Percentiles rank a stretch among this genome's conserved stretches.
Conservation (phyloP, 2,113 vertebrate genomes). For the Ptilonorhynchus violaceus region DNA sequence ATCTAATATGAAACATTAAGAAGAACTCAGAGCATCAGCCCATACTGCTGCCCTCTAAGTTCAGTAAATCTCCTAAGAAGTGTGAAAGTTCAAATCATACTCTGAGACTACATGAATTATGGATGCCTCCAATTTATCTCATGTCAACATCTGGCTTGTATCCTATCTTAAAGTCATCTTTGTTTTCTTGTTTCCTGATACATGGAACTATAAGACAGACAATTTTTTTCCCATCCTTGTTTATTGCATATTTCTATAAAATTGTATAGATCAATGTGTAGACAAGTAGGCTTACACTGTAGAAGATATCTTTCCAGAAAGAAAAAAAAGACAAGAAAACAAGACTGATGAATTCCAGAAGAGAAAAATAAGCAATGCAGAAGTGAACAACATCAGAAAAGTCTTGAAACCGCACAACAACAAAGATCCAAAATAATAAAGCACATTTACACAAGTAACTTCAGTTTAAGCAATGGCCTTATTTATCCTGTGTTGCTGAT, state of each 20-base stretch:
- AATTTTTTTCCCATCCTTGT: not conserved
- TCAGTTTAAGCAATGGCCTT: not conserved
- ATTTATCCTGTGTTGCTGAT: not conserved
- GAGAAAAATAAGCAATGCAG: not conserved
- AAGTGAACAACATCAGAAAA: not conserved
- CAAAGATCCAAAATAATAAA: not conserved
- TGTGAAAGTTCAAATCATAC: not conserved
- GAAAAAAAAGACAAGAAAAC: not conserved
- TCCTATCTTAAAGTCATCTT: not conserved
- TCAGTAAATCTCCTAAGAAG: not conserved
- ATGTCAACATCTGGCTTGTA: not conserved
- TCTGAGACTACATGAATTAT: not conserved
- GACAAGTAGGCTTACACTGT: not conserved
- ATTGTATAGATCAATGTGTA: not conserved
- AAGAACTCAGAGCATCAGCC: not conserved
- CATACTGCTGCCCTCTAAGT: not conserved
- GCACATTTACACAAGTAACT: not conserved
- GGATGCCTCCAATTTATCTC: not conserved
- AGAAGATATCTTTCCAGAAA: not conserved
- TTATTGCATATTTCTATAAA: not conserved
- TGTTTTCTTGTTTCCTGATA: not conserved
- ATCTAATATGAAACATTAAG: not conserved
- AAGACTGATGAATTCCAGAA: not conserved
- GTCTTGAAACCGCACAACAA: not conserved
- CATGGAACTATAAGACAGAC: not conserved